Percentiles rank a stretch among this genome's conserved stretches.
Evolutionary conservation across 2,888 invertebrate species (phyloP).

Genomic region (Synergus gifuensis): DNA sequence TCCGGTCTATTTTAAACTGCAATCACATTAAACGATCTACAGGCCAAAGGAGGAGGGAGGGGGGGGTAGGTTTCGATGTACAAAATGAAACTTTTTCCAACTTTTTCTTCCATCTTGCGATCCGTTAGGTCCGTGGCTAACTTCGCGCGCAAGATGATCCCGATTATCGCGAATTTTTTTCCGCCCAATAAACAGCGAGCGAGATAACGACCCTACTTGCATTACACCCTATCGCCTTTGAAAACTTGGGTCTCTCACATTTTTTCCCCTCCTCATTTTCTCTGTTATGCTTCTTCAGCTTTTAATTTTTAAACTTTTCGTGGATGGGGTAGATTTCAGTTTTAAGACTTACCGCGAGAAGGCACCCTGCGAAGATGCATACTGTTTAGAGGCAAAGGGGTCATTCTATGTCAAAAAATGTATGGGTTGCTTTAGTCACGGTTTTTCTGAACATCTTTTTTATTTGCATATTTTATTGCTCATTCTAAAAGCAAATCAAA

Average conservation of each 20-base stretch:
- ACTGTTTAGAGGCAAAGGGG: not conserved
- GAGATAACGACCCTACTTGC: slow-evolving; percentile 62
- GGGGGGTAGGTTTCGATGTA: slow-evolving; percentile 37
- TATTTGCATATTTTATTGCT: not conserved
- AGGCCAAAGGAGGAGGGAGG: slow-evolving; percentile 47
- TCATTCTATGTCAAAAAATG: not conserved
- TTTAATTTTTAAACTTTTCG: slow-evolving; percentile 61
- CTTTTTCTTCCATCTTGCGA: slow-evolving; percentile 21
- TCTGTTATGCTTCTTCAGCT: slow-evolving; percentile 53
- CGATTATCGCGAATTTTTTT: slow-evolving; percentile 55
- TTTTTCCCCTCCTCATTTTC: slow-evolving; percentile 13
- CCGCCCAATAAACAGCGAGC: slow-evolving; percentile 62
- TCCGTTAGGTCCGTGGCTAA: slow-evolving; percentile 9
- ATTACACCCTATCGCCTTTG: slow-evolving; percentile 52
- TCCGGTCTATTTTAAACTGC: slow-evolving; percentile 67
- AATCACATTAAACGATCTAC: slow-evolving; percentile 61
- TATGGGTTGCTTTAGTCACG: no score
- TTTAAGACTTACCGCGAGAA: not conserved
- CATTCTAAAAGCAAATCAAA: no score
- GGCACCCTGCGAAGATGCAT: not conserved
- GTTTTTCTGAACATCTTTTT: not conserved
- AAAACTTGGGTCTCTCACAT: slow-evolving; percentile 46
- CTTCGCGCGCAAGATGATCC: slow-evolving; percentile 47
- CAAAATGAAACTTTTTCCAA: slow-evolving; percentile 27
- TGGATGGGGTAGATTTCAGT: not conserved